Evolutionary conservation across 2,888 invertebrate species (phyloP).

Genomic region (Acleris sparsana): DNA sequence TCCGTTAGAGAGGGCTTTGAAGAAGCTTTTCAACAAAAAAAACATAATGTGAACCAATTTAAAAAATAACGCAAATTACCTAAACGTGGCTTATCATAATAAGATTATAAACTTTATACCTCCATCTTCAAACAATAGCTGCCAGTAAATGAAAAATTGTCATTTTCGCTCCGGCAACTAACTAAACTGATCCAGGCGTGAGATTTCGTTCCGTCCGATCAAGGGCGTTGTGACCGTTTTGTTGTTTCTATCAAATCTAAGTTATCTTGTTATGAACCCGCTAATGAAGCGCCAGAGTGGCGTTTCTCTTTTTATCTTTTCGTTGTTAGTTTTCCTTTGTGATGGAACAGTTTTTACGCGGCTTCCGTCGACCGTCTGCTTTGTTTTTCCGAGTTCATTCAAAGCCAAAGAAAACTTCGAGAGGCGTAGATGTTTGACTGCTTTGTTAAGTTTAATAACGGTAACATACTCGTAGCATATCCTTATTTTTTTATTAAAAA

Average conservation of each 20-base stretch:
- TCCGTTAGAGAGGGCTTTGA: neutral
- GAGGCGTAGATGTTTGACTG: neutral
- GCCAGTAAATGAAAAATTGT: conserved; percentile 7
- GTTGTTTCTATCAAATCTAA: neutral
- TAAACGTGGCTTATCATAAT: conserved; percentile 29
- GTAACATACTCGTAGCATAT: too few relatives aligned
- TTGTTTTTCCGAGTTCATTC: conserved; percentile 21
- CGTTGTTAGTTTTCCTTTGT: conserved; percentile 4
- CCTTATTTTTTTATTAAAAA: neutral
- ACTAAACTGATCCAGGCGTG: conserved; percentile 18
- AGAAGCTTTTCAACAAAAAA: neutral
- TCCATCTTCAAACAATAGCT: conserved; percentile 15
- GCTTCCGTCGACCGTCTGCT: conserved; percentile 8
- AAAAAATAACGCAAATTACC: neutral
- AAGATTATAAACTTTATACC: conserved; percentile 6
- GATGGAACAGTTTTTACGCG: neutral
- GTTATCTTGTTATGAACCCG: conserved; percentile 7
- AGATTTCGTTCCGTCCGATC: conserved; percentile 4
- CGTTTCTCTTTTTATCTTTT: neutral
- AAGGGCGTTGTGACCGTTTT: neutral
- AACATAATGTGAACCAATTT: neutral
- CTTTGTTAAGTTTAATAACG: too few relatives aligned
- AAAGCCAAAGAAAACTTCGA: conserved; percentile 8
- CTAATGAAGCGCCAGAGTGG: conserved; percentile 1
- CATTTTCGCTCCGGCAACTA: conserved; percentile 16